Evolutionary conservation across 2,113 vertebrate species (phyloP).

Genomic region (Ovis canadensis): DNA sequence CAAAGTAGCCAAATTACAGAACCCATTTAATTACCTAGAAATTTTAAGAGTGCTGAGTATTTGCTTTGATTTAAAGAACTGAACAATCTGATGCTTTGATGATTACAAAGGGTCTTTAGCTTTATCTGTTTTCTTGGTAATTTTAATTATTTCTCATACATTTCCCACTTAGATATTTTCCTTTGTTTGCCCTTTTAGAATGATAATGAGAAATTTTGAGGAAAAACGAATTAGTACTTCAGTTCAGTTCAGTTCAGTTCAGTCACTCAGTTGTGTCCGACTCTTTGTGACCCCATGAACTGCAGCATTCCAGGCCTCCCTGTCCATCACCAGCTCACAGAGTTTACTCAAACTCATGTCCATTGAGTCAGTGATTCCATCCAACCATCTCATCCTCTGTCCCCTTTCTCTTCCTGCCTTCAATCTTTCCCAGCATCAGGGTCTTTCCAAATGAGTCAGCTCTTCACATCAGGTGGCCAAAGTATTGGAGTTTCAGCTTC

Average conservation of each 20-base stretch:
- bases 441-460: not conserved
- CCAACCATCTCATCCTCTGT: not conserved
- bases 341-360: not conserved
- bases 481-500: not conserved
- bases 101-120: slow-evolving; percentile 59
- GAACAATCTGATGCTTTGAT: slow-evolving; percentile 73
- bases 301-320: not conserved
- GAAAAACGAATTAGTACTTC: not conserved
- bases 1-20: slow-evolving; percentile 78
- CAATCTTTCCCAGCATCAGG: not conserved
- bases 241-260: not conserved
- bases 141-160: slow-evolving; percentile 72
- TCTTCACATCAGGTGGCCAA: not conserved
- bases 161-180: not conserved
- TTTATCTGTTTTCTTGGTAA: slow-evolving; percentile 57
- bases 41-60: slow-evolving; percentile 47
- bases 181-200: slow-evolving; percentile 25
- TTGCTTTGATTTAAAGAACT: slow-evolving; percentile 71
- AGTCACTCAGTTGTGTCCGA: not conserved
- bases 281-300: not conserved
- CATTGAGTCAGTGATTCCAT: not conserved
- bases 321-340: not conserved
- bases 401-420: not conserved
- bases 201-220: slow-evolving; percentile 30
- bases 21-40: slow-evolving; percentile 79